Evolutionary conservation across 53 echinoderm and acorn worm genomes (phyloP), one percentile per base, ranked within the genome.

Genomic region (Luidia sarsii): DNA sequence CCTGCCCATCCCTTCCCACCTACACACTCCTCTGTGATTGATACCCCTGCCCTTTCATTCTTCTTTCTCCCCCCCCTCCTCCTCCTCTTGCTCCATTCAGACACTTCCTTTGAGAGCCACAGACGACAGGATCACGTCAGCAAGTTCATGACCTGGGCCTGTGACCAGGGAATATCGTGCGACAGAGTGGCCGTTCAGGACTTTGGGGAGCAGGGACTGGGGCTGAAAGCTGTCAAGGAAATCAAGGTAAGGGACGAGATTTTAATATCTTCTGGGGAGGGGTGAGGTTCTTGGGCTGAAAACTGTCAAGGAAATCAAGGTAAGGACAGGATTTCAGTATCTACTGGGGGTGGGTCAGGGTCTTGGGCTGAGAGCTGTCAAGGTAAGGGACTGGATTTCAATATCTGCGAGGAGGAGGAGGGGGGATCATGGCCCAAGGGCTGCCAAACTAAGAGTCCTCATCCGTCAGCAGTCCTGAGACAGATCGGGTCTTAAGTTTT

Each of bases 291-390:
- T 86, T 84, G 97, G 97, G 16, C 65, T 96, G 21, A 68, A 90
- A 48, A 91, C 97, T 49, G 67, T 83, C 57, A 82, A 80, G 50
- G 94, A 96, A 35, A 83, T 96, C 53, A 94, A 96, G 86, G 94
- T 96, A 79, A 39, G 66, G 6, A 32, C 28, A n/a, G n/a, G n/a
- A n/a, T n/a, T n/a, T n/a, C n/a, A n/a, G n/a, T n/a, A n/a, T n/a
- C n/a, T n/a, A n/a, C n/a, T n/a, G n/a, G n/a, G n/a, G n/a, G n/a
- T 35, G 1, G 70, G 83, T 7, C 83, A 86, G 63, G 97, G 93
- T 0, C 94, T 86, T 84, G 97, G 97, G 16, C 65, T 96, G 21
- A 68, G 88, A 48, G 94, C 97, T 49, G 67, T 83, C 57, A 82
- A 80, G 50, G 94, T n/a, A n/a, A n/a, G n/a, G n/a, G n/a, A n/a